phyloP scores from a whole-genome alignment of 2,113 vertebrate genomes.

The Trogon melanurus region DNA sequence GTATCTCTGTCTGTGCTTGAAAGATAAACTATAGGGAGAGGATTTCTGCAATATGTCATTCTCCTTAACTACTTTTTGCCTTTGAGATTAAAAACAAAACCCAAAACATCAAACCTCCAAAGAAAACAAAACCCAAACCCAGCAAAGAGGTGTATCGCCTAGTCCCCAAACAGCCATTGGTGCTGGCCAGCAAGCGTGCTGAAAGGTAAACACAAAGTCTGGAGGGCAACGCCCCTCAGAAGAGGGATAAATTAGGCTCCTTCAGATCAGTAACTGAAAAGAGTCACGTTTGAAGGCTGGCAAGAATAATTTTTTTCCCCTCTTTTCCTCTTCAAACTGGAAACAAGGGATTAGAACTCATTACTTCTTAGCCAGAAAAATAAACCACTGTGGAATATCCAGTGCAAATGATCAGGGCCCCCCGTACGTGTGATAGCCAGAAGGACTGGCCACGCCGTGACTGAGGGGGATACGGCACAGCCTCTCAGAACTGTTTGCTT shows the following conservation, averaged over 20 bases:
- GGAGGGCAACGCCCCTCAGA: too few relatives aligned
- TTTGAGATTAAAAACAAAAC: background rate
- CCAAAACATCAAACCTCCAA: background rate
- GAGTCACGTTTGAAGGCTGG: background rate
- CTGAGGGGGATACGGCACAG: rapidly evolving
- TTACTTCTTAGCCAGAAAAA: background rate
- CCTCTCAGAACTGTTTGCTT: background rate
- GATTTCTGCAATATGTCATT: background rate
- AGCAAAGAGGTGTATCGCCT: background rate
- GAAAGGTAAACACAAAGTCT: background rate
- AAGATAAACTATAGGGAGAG: background rate
- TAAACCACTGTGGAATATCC: background rate
- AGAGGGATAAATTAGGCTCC: background rate
- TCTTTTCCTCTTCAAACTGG: background rate
- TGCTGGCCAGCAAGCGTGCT: background rate
- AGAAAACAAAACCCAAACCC: background rate
- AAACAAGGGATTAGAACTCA: background rate
- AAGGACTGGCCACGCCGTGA: background rate
- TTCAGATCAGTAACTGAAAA: background rate
- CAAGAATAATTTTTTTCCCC: background rate
- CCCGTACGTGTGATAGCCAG: rapidly evolving
- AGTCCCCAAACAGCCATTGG: background rate
- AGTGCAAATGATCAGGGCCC: too few relatives aligned
- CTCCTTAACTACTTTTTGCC: background rate
- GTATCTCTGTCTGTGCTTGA: background rate